Conservation (phyloP, 2,113 vertebrate genomes). For the Scophthalmus maximus region DNA sequence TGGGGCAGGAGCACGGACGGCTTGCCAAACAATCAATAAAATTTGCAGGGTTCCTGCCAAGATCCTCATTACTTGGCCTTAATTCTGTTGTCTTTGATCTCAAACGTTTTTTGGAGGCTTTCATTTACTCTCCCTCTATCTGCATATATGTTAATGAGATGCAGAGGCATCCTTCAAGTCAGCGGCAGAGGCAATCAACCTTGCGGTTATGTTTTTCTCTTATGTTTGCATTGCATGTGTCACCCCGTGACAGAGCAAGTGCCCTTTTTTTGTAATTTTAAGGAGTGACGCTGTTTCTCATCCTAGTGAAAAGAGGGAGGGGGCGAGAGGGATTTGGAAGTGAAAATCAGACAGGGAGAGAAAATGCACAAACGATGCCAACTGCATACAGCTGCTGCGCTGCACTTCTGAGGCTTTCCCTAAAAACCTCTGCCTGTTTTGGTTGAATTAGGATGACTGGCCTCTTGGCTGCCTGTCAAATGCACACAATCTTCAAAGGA, state of each 20-base stretch:
- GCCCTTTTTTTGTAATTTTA: slow-evolving; percentile 53
- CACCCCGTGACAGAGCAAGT: slow-evolving; percentile 43
- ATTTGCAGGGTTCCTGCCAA: slow-evolving; percentile 77
- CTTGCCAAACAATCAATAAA: slow-evolving; percentile 85
- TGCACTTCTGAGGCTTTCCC: slow-evolving; percentile 73
- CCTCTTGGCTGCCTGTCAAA: slow-evolving; percentile 69
- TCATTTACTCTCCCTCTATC: slow-evolving; percentile 69
- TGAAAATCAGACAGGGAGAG: slow-evolving; percentile 38
- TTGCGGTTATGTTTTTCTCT: slow-evolving; percentile 40
- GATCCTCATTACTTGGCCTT: slow-evolving; percentile 80
- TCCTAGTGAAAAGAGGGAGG: slow-evolving; percentile 17
- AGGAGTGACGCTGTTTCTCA: slow-evolving; percentile 29
- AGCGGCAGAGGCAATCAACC: slow-evolving; percentile 57
- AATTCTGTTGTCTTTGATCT: slow-evolving; percentile 81
- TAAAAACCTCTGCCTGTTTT: slow-evolving; percentile 65
- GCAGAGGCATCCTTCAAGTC: slow-evolving; percentile 69
- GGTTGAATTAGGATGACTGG: slow-evolving; percentile 64
- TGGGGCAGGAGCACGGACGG: slow-evolving; percentile 52
- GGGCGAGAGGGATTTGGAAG: slow-evolving; percentile 23
- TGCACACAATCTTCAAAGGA: slow-evolving; percentile 68
- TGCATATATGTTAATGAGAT: slow-evolving; percentile 75
- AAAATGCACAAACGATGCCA: slow-evolving; percentile 57
- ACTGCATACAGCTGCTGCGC: slow-evolving; percentile 62
- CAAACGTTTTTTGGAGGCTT: slow-evolving; percentile 67
- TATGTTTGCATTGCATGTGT: slow-evolving; percentile 41